phyloP scores from a whole-genome alignment of 2,888 invertebrate species.

The Macrosiphum euphorbiae region DNA sequence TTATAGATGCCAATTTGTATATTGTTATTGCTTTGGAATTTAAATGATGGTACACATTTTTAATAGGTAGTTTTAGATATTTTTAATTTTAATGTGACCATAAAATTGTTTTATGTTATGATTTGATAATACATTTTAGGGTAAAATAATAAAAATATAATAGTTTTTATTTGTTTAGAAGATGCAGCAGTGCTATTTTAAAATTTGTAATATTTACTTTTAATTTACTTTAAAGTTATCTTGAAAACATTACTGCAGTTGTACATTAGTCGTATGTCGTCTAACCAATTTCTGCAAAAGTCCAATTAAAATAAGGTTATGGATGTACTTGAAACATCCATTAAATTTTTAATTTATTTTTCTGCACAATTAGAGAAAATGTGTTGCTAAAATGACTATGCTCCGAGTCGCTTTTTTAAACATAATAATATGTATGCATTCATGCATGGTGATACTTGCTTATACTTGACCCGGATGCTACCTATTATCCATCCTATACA shows the following conservation, averaged over 20 bases:
- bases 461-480: not conserved
- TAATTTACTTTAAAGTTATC: not conserved
- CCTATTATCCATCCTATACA: not conserved
- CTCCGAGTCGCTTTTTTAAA: not conserved
- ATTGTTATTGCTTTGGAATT: not conserved
- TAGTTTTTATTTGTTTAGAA: not conserved
- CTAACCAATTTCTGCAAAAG: not conserved
- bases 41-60: not conserved
- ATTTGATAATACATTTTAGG: not conserved
- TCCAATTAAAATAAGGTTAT: not conserved
- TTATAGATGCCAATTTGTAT: not conserved
- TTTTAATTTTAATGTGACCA: not conserved
- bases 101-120: not conserved
- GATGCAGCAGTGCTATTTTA: not conserved
- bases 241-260: not conserved
- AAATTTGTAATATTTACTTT: not conserved
- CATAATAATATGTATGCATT: not conserved
- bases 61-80: not conserved
- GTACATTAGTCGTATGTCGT: not conserved
- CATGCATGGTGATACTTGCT: not conserved
- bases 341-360: not conserved
- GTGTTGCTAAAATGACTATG: not conserved
- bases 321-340: not conserved
- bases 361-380: not conserved
- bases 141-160: not conserved